These are phyloP conservation scores for Dione vanillae DNA, from an alignment of 2,888 invertebrate genomes.

Conservation along the genomic window DNA sequence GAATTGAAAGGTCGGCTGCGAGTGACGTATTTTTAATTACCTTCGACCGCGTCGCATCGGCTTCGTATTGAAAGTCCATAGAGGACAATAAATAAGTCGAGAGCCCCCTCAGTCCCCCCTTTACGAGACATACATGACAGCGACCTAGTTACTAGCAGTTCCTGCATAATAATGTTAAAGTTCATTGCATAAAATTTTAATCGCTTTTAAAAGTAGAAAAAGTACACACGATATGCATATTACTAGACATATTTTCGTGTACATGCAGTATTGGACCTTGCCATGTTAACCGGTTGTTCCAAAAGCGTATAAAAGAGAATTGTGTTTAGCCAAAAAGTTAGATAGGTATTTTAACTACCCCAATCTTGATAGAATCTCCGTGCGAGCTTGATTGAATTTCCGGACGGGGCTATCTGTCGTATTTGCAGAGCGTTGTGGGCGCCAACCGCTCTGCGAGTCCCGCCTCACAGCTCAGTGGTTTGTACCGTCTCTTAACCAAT, in stretches of 20 bases:
- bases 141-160: constrained; percentile 41
- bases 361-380: constrained; percentile 80
- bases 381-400: constrained; percentile 81
- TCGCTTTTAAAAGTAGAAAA: background rate
- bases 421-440: constrained; percentile 74
- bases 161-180: constrained; percentile 1
- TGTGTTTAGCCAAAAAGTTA: constrained; percentile 63
- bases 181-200: constrained; percentile 15
- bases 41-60: constrained; percentile 71
- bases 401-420: constrained; percentile 75
- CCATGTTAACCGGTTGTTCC: background rate
- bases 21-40: constrained; percentile 84
- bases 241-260: too few species aligned
- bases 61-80: constrained; percentile 77
- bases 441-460: constrained; percentile 56
- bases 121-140: constrained; percentile 42
- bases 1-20: constrained; percentile 80
- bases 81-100: constrained; percentile 75
- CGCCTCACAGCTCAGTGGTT: constrained; percentile 74
- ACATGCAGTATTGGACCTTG: background rate
- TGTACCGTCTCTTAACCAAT: constrained; percentile 76
- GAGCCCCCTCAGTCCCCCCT: constrained; percentile 52
- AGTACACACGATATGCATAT: background rate
- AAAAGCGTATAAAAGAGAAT: constrained; percentile 12
- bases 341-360: constrained; percentile 78